Evolutionary conservation across 2,888 invertebrate genomes (phyloP), one percentile per base, ranked within the genome.

Genomic region (Brachynemurus nebulosus): DNA sequence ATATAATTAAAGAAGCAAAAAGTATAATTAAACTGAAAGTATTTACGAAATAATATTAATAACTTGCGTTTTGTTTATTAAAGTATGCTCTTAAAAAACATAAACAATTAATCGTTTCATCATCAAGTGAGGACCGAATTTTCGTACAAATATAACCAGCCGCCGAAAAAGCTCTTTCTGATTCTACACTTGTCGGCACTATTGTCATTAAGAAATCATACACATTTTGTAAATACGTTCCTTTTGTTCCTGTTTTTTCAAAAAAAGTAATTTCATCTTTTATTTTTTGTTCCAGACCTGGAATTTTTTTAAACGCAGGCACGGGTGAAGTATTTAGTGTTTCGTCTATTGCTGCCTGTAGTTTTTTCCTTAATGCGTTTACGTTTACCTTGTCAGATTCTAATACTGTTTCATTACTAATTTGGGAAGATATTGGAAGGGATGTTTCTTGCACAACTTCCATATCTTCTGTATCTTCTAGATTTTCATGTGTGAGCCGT

Each of bases 261-360:
- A 44, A 43, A 45, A 45, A 45, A 34, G 45, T 45, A 42, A 45
- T 45, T 42, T 42, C 45, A 45, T 45, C 41, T 45, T 45, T 35
- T 44, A 45, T 45, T 45, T 42, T 45, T 45, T 45, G 45, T 42
- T 45, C 42, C 35, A 45, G 36, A 42, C 45, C 42, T 35, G 20
- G 35, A 42, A 45, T 35, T 45, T 45, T 44, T 45, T 45, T 42
- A 45, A 44, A 42, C 20, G 45, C 42, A 45, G 42, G 42, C 42
- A 43, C 46, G 33, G 44, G 44, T 37, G 27, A 38, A 44, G 44
- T 42, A 42, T 16, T 19, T 16, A 19, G 20, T 12, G 41, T 41
- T 41, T 41, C 30, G n/a, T 41, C 41, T 41, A 33, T 45, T 45
- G 41, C 45, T 35, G 45, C 42, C 42, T 45, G 45, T 25, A 45